phyloP scores from a whole-genome alignment of 2,888 invertebrate genomes.

The Trilocha varians region DNA sequence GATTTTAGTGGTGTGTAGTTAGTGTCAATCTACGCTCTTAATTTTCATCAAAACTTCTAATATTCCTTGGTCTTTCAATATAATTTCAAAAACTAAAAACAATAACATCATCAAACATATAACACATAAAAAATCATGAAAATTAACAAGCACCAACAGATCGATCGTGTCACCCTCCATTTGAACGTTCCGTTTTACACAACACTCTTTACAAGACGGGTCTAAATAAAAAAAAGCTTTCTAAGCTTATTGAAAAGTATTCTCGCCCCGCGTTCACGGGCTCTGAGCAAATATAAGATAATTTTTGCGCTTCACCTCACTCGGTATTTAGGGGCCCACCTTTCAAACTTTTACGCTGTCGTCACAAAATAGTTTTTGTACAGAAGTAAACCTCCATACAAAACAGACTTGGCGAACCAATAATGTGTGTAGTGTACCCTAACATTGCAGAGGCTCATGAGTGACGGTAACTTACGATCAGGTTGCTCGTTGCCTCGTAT shows the following conservation, averaged over 20 bases:
- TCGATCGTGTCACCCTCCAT: constrained; percentile 53
- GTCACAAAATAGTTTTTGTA: too few species aligned
- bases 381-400: too few species aligned
- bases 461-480: too few species aligned
- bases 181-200: constrained; percentile 53
- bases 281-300: constrained; percentile 73
- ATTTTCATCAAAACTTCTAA: too few species aligned
- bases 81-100: not conserved
- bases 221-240: constrained; percentile 63
- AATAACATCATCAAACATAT: not conserved
- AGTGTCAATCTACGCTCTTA: too few species aligned
- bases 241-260: constrained; percentile 74
- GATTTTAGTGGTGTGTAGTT: too few species aligned
- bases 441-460: too few species aligned
- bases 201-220: constrained; percentile 55
- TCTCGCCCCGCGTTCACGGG: constrained; percentile 70
- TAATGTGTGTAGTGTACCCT: too few species aligned
- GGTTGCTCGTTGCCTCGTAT: too few species aligned
- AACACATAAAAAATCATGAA: not conserved
- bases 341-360: constrained; percentile 72
- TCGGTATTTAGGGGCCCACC: constrained; percentile 70
- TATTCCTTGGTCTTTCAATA: not conserved
- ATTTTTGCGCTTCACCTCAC: constrained; percentile 71
- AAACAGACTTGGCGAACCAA: too few species aligned
- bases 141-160: constrained; percentile 25